Conservation (phyloP, 2,113 vertebrate species). For the Laterallus jamaicensis region DNA sequence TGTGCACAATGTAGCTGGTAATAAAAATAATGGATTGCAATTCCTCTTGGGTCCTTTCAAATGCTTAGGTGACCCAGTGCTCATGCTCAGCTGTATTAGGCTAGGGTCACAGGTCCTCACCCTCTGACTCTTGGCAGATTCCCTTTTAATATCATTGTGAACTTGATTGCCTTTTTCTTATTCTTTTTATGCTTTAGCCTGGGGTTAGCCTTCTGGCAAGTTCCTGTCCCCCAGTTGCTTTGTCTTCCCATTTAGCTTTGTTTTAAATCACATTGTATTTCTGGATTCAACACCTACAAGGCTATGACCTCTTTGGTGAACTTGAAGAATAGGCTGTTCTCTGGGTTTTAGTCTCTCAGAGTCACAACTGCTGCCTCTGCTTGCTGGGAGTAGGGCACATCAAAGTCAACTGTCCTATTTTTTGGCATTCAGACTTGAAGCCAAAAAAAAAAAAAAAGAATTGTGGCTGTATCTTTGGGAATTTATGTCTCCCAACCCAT, state of each 20-base stretch:
- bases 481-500: neutral
- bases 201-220: neutral
- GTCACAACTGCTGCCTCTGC: neutral
- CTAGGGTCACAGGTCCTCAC: neutral
- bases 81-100: neutral
- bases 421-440: neutral
- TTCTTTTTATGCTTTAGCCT: neutral
- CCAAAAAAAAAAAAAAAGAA: neutral
- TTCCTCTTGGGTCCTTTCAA: neutral
- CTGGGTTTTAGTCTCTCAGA: neutral
- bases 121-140: neutral
- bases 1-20: rapidly evolving
- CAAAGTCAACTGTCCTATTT: neutral
- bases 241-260: neutral
- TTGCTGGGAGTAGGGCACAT: neutral
- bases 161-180: neutral
- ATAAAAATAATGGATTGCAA: neutral
- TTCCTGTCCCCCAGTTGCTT: neutral
- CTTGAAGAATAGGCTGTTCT: neutral
- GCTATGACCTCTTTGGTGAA: neutral
- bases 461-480: neutral
- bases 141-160: neutral
- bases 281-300: slow-evolving; percentile 5
- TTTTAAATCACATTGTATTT: neutral
- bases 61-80: neutral